A percentile compares a stretch with the other conserved stretches of the same genome.
phyloP scores from a whole-genome alignment of 2,113 vertebrate genomes.

The Grammomys surdaster region DNA sequence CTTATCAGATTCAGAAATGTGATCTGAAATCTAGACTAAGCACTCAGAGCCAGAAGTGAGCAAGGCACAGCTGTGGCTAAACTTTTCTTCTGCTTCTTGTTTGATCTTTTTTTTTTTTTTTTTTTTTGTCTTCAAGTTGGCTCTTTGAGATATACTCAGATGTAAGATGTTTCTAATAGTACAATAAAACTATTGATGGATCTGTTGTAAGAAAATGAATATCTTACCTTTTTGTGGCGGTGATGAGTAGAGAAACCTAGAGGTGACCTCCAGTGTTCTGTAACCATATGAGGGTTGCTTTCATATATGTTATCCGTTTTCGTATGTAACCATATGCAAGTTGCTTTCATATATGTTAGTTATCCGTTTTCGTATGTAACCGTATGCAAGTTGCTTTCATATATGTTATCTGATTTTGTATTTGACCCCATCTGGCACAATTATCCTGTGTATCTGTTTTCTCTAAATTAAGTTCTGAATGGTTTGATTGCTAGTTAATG shows the following conservation, averaged over 20 bases:
- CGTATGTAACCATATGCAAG: not conserved
- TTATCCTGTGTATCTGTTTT: conserved; percentile 77
- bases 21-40: not conserved
- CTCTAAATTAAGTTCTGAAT: conserved; percentile 70
- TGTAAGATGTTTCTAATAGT: conserved; percentile 74
- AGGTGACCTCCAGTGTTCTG: conserved; percentile 68
- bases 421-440: conserved; percentile 69
- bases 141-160: conserved; percentile 53
- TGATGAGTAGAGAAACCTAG: conserved; percentile 71
- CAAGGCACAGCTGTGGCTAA: conserved; percentile 24
- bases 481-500: conserved; percentile 67
- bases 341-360: too few relatives aligned
- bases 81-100: conserved; percentile 71
- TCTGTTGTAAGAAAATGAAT: conserved; percentile 75
- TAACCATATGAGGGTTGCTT: conserved; percentile 72
- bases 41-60: conserved; percentile 49
- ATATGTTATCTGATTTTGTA: conserved; percentile 69
- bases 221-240: conserved; percentile 74
- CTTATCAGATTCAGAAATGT: conserved; percentile 69
- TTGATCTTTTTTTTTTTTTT: conserved; percentile 57
- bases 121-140: not conserved
- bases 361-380: not conserved
- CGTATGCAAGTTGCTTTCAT: conserved; percentile 75
- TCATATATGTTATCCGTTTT: conserved; percentile 75
- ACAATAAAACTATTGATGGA: conserved; percentile 74